Evolutionary conservation across 2,888 invertebrate genomes (phyloP).

Genomic region (Limenitis camilla): DNA sequence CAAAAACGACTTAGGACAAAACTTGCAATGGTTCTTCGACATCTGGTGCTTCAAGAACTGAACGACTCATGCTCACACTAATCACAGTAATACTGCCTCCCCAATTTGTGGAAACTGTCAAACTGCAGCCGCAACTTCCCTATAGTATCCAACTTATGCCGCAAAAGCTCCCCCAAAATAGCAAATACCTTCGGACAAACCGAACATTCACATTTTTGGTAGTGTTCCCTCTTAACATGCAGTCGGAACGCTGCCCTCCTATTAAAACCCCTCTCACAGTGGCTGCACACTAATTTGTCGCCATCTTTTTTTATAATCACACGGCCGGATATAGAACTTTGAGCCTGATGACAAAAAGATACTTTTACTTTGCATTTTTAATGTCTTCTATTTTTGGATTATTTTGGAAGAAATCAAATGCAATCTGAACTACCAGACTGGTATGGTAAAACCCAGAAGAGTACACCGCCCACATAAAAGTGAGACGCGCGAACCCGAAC

Average conservation of each 20-base stretch:
- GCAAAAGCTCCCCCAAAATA: slow-evolving; percentile 40
- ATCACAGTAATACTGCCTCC: slow-evolving; percentile 47
- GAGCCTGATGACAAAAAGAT: slow-evolving; percentile 46
- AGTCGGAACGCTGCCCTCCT: slow-evolving; percentile 38
- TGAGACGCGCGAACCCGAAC: no score
- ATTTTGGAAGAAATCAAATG: no score
- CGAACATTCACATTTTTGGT: slow-evolving; percentile 38
- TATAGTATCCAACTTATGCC: slow-evolving; percentile 55
- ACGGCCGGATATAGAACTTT: slow-evolving; percentile 37
- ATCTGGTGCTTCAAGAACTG: slow-evolving; percentile 52
- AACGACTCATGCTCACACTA: slow-evolving; percentile 54
- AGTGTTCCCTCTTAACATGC: slow-evolving; percentile 51
- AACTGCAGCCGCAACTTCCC: slow-evolving; percentile 46
- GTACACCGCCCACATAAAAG: no score
- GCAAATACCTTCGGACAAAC: slow-evolving; percentile 42
- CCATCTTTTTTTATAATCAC: slow-evolving; percentile 42
- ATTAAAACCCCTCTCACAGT: slow-evolving; percentile 44
- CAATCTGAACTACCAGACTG: no score
- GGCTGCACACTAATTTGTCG: slow-evolving; percentile 34
- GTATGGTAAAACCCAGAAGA: no score
- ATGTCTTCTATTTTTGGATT: background rate
- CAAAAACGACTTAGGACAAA: slow-evolving; percentile 59
- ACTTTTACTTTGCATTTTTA: slow-evolving; percentile 10
- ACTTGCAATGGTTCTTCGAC: slow-evolving; percentile 57
- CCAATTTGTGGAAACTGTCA: slow-evolving; percentile 57